Conservation (phyloP, 2,888 invertebrate genomes). For the Oscheius sp. region DNA sequence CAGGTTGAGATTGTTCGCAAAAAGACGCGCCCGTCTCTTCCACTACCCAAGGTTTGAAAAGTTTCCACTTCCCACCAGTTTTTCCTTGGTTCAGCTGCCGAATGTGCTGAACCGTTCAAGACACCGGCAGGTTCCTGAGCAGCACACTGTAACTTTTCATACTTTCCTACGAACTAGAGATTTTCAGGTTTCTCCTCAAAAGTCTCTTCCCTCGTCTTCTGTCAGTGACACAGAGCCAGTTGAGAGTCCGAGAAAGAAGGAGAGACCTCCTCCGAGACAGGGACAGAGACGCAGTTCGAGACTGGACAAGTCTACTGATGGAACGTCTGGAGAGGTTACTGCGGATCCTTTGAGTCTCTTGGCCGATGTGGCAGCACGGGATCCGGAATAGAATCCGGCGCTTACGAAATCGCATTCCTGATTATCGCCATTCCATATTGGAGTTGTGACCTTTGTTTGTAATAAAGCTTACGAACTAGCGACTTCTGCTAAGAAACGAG, state of each 20-base stretch:
- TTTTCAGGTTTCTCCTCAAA: background rate
- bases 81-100: slow-evolving; percentile 9
- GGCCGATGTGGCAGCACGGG: slow-evolving; percentile 10
- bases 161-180: background rate
- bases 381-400: background rate
- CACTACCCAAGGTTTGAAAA: slow-evolving; percentile 7
- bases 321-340: background rate
- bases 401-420: no score
- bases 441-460: no score
- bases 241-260: slow-evolving; percentile 13
- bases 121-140: background rate
- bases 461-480: no score
- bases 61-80: background rate
- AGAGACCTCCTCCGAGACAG: slow-evolving; percentile 24
- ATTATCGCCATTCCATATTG: no score
- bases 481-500: no score
- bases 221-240: background rate
- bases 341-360: slow-evolving; percentile 26
- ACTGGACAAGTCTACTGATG: background rate
- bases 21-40: slow-evolving; percentile 15
- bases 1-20: slow-evolving; percentile 2
- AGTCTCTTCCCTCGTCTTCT: background rate
- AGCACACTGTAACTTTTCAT: background rate
- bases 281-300: slow-evolving; percentile 21
- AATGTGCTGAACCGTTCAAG: slow-evolving; percentile 16